phyloP scores from a whole-genome alignment of 1,140 invertebrate genomes.

The Camponotus floridanus region DNA sequence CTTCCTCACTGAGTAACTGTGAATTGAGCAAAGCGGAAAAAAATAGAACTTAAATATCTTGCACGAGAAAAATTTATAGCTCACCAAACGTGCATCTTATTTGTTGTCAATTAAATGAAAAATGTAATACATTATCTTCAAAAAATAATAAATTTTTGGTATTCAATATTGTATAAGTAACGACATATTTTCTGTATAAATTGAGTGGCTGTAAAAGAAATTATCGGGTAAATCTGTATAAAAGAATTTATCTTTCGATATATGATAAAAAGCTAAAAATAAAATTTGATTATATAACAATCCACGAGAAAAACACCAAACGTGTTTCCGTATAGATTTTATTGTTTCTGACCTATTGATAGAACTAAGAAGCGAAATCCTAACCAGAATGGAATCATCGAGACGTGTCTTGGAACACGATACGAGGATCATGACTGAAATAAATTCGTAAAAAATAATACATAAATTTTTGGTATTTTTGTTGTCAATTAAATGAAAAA shows the following conservation, averaged over 20 bases:
- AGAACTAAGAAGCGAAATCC: conserved; percentile 63
- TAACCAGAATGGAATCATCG: conserved; percentile 71
- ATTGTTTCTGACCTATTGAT: conserved; percentile 7
- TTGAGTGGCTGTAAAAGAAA: background rate
- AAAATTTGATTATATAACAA: conserved; percentile 47
- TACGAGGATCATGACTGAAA: conserved; percentile 76
- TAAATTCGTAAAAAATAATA: conserved; percentile 69
- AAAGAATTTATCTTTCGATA: background rate
- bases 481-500: background rate
- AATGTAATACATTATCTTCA: background rate
- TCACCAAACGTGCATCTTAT: background rate
- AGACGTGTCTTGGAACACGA: conserved; percentile 76
- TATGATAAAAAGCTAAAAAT: background rate
- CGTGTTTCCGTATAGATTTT: conserved; percentile 24
- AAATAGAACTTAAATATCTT: conserved; percentile 7
- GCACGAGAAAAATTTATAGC: background rate
- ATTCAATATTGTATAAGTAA: background rate
- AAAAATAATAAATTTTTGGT: background rate
- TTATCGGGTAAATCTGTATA: background rate
- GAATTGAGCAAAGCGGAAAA: background rate
- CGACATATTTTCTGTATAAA: background rate
- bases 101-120: background rate
- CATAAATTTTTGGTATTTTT: background rate
- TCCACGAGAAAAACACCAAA: background rate
- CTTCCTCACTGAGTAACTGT: conserved; percentile 16